These are phyloP conservation scores for Pseudochaenichthys georgianus DNA, from an alignment of 2,797 vertebrate species.

Conservation along the genomic window DNA sequence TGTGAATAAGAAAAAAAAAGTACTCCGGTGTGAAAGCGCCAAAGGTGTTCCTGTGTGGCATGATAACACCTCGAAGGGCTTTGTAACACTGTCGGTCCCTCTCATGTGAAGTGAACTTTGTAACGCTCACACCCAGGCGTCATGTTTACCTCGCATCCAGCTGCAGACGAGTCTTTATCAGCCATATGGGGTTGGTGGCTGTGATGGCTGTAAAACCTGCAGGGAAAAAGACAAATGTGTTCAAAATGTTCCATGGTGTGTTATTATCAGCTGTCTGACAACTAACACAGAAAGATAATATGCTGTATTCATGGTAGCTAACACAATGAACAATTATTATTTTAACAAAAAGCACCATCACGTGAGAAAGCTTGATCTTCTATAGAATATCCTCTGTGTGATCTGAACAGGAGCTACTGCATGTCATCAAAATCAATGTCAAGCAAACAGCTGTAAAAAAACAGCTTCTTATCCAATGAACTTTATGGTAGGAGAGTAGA, in stretches of 20 bases:
- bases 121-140: neutral
- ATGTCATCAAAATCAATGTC: constrained; percentile 9
- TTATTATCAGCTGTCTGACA: neutral
- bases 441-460: constrained; percentile 27
- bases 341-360: too few relatives aligned
- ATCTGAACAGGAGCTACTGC: neutral
- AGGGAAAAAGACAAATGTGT: constrained; percentile 53
- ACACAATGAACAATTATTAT: too few relatives aligned
- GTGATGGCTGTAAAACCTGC: constrained; percentile 99
- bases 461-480: constrained; percentile 42
- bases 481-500: constrained; percentile 47
- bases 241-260: constrained; percentile 6
- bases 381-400: too few relatives aligned
- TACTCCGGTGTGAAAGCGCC: too few relatives aligned
- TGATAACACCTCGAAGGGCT: too few relatives aligned
- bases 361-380: too few relatives aligned
- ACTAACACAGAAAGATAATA: constrained; percentile 21
- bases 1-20: too few relatives aligned
- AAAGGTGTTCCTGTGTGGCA: too few relatives aligned
- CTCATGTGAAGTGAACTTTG: neutral
- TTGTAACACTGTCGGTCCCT: neutral
- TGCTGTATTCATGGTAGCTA: constrained; percentile 24
- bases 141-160: constrained; percentile 92
- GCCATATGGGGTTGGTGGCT: constrained; percentile 98
- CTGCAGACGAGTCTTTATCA: constrained; percentile 97